These are phyloP conservation scores for Sturnira hondurensis DNA, from an alignment of 2,113 vertebrate genomes.

Conservation along the genomic window DNA sequence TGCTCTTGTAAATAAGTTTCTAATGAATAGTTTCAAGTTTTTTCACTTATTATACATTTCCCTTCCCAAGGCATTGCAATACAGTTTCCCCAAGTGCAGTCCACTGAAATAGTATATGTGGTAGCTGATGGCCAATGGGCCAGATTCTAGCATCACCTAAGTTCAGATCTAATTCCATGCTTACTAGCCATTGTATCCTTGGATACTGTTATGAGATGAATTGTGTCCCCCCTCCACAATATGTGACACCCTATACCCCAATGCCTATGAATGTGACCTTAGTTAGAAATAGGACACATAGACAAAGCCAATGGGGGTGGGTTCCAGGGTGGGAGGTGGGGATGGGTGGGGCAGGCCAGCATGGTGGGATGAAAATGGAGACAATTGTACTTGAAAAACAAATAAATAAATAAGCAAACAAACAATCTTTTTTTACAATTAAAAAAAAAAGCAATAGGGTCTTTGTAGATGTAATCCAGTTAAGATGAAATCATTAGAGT, in stretches of 20 bases:
- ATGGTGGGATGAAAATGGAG: too few relatives aligned
- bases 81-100: neutral
- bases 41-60: neutral
- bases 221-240: too few relatives aligned
- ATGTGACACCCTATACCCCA: neutral
- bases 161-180: neutral
- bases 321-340: too few relatives aligned
- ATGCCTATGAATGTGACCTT: neutral
- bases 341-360: too few relatives aligned
- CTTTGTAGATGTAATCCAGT: neutral
- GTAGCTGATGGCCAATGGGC: neutral
- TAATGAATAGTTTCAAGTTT: neutral
- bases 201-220: neutral
- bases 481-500: neutral
- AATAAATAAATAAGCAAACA: too few relatives aligned
- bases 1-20: slow-evolving; percentile 26
- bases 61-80: neutral
- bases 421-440: too few relatives aligned
- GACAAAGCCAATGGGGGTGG: too few relatives aligned
- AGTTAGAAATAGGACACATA: neutral
- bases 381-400: too few relatives aligned
- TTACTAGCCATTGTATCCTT: neutral
- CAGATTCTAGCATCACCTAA: neutral
- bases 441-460: neutral
- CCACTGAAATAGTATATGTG: neutral